These are phyloP conservation scores for Narcine bancroftii DNA, from an alignment of 2,113 vertebrate species.

Conservation along the genomic window DNA sequence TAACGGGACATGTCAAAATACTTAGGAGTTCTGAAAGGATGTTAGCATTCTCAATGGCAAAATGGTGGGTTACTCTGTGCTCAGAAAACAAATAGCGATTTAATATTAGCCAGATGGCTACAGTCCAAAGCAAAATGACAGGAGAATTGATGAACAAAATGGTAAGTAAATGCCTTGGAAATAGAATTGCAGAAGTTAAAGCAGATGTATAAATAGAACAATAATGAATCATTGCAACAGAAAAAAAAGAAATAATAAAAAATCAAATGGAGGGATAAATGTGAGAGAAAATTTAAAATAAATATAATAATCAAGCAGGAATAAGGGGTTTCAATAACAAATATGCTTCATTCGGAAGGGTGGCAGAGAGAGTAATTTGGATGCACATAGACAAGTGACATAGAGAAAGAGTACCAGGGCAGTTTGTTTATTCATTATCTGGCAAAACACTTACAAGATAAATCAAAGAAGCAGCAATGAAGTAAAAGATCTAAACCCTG, in stretches of 20 bases:
- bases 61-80: background rate
- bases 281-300: no score
- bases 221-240: background rate
- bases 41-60: background rate
- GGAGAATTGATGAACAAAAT: background rate
- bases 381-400: background rate
- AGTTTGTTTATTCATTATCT: background rate
- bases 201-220: background rate
- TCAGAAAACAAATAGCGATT: background rate
- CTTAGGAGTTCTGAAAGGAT: background rate
- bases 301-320: background rate
- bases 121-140: background rate
- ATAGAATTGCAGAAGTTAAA: background rate
- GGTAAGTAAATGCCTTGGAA: background rate
- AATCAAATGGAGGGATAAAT: background rate
- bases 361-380: background rate
- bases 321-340: background rate
- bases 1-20: background rate
- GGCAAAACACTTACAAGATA: constrained; percentile 1
- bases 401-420: background rate
- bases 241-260: background rate
- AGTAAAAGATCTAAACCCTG: background rate
- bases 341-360: background rate
- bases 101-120: background rate
- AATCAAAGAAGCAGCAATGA: constrained; percentile 7